phyloP scores from a whole-genome alignment of 2,113 vertebrate species.

The Sceloporus tristichus region DNA sequence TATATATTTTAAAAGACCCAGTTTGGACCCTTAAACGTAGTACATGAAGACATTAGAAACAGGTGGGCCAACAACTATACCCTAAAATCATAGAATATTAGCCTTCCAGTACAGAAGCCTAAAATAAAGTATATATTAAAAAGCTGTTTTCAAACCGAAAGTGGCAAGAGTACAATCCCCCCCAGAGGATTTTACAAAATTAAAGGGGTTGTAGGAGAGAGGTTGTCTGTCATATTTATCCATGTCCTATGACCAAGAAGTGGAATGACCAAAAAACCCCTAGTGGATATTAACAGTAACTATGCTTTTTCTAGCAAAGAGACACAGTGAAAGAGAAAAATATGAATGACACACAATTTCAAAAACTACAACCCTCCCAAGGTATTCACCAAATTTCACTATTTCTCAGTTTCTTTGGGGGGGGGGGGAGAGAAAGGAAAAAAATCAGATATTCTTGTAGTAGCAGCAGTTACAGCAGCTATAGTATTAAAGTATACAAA shows the following conservation, averaged over 20 bases:
- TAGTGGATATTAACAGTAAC: neutral
- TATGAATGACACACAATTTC: neutral
- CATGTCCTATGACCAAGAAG: neutral
- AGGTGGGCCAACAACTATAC: neutral
- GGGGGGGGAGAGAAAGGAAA: neutral
- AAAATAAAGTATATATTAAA: neutral
- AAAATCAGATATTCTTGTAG: neutral
- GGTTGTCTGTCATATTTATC: neutral
- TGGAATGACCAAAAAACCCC: neutral
- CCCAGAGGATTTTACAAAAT: no score
- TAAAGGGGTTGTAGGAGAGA: neutral
- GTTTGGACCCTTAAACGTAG: constrained; percentile 2
- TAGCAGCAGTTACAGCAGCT: no score
- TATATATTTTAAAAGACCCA: neutral
- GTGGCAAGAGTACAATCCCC: no score
- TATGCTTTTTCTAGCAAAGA: neutral
- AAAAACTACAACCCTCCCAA: neutral
- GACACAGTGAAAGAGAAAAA: neutral
- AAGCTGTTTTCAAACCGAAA: neutral
- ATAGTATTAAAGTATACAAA: neutral
- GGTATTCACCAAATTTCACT: neutral
- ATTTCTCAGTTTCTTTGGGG: neutral
- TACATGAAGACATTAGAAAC: neutral
- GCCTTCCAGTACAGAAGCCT: neutral
- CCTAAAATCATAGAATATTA: neutral